Conservation (phyloP, 1,140 invertebrate species). For the Phortica variegata region DNA sequence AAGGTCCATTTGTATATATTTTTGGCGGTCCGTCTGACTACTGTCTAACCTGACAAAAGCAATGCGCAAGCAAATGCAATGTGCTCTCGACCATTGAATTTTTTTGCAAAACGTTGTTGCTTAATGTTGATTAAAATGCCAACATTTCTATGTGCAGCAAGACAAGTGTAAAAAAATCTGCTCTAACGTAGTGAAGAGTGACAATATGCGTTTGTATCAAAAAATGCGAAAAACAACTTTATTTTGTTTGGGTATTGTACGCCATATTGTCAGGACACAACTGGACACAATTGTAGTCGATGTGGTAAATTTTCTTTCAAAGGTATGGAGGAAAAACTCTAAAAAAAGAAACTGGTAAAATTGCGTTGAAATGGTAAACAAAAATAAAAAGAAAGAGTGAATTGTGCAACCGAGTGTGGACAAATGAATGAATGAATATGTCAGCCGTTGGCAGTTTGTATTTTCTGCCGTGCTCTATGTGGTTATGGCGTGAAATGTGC, state of each 20-base stretch:
- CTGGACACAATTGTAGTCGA: no score
- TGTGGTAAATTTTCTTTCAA: no score
- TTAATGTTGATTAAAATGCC: conserved; percentile 55
- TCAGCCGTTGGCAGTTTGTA: conserved; percentile 7
- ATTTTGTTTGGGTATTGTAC: conserved; percentile 25
- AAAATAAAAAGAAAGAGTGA: no score
- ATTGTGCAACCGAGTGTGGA: conserved; percentile 51
- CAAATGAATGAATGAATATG: conserved; percentile 43
- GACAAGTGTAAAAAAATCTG: conserved; percentile 40
- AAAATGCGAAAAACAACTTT: conserved; percentile 12
- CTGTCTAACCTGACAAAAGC: no score
- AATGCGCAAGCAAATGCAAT: conserved; percentile 32
- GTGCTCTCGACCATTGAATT: background rate
- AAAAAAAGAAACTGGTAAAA: conserved; percentile 11
- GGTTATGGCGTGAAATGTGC: no score
- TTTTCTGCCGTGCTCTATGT: no score
- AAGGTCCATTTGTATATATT: no score
- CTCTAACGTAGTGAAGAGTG: no score
- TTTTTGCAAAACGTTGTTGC: conserved; percentile 50
- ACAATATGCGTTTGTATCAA: background rate
- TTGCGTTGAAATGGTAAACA: no score
- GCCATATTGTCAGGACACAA: no score
- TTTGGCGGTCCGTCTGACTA: no score
- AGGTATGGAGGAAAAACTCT: no score
- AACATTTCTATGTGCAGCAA: conserved; percentile 31